Evolutionary conservation across 2,797 vertebrate species (phyloP), one percentile per base, ranked within the genome.

Genomic region (Brotula barbata): DNA sequence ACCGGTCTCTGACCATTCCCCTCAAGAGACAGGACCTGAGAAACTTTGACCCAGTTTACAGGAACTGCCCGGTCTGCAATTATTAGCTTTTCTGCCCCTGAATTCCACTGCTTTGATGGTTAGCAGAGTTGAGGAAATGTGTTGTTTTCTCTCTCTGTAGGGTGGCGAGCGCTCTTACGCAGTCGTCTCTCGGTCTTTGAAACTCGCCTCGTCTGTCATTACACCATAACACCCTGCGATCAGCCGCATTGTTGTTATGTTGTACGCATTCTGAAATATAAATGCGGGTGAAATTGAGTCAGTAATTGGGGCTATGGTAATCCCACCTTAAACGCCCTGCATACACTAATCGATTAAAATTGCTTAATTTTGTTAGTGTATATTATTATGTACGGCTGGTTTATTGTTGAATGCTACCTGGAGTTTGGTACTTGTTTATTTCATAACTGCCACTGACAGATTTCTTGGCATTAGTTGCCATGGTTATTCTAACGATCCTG

Each of bases 31-130:
- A 59, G 58, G 46, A 73, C 58, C 68, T 73, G 61, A 62, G 65
- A 80, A 88, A 87, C 87, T 84, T 83, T 89, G 85, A 88, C 82
- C 82, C 81, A 89, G 73, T 88, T 90, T 85, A 83, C 74, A 84
- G 81, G 82, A 87, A 81, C 67, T 39, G 74, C 71, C 83, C 59
- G 52, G 72, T 82, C 74, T 76, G 81, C 72, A 64, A 75, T 71
- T 87, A 73, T 81, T 79, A 78, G 77, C 62, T 76, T 78, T 75
- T 75, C 79, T 63, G 60, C 49, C 69, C 64, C 78, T 70, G 73
- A 83, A 88, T 88, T 88, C 83, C 84, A 74, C 1, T 2, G 51
- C 86, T 90, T 88, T 90, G 87, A 90, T 91, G 85, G 85, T 85
- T 72, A 78, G 65, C 41, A 39, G 71, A 83, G 83, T 75, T 74